Percentiles rank a stretch among this genome's conserved stretches.
Conservation (phyloP, 2,797 vertebrate species). For the Meda fulgida region DNA sequence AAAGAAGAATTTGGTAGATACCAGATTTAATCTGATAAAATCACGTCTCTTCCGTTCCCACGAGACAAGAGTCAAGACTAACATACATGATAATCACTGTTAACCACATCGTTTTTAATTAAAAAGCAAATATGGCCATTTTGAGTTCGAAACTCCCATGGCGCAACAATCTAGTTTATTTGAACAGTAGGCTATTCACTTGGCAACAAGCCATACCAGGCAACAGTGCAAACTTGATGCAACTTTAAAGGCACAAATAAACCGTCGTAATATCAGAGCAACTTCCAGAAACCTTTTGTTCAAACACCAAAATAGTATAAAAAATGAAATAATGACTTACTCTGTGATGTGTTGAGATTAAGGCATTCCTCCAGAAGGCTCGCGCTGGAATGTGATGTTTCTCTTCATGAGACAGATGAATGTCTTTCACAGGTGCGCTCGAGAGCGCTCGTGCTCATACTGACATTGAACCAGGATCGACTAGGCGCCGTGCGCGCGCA, state of each 20-base stretch:
- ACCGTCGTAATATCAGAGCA: not conserved
- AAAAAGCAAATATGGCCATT: not conserved
- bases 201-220: not conserved
- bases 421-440: conserved; percentile 17
- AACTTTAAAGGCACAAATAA: conserved; percentile 13
- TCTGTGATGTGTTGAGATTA: conserved; percentile 6
- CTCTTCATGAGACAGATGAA: conserved; percentile 12
- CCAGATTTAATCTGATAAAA: not conserved
- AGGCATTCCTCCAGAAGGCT: conserved; percentile 23
- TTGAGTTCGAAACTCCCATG: not conserved
- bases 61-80: not conserved
- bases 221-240: conserved; percentile 16
- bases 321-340: not conserved
- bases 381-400: conserved; percentile 4
- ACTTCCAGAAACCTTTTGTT: not conserved
- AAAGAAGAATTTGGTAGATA: not conserved
- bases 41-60: not conserved
- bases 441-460: conserved; percentile 15
- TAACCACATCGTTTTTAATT: not conserved
- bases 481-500: conserved; percentile 22
- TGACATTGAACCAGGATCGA: not conserved
- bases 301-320: not conserved
- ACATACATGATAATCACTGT: not conserved
- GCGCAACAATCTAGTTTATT: not conserved
- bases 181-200: not conserved